A percentile compares a stretch with the other conserved stretches of the same genome.
phyloP scores from a whole-genome alignment of 2,113 vertebrate genomes.

The Cyphomyrus plagiostoma region DNA sequence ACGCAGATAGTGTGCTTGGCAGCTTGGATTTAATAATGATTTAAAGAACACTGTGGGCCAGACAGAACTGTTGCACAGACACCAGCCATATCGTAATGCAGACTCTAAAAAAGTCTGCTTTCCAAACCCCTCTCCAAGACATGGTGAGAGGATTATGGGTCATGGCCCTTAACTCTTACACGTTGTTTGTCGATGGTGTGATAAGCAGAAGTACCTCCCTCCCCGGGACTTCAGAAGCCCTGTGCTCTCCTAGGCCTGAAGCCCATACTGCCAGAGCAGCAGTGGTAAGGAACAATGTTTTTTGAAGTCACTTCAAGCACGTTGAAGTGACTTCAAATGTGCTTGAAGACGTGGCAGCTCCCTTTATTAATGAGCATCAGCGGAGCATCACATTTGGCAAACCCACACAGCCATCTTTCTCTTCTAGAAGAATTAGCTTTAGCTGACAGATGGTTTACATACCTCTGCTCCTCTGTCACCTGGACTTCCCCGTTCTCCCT shows the following conservation, averaged over 20 bases:
- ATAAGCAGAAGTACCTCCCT: background rate
- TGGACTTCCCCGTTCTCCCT: constrained; percentile 68
- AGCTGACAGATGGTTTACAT: constrained; percentile 21
- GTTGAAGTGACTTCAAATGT: background rate
- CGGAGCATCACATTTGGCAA: background rate
- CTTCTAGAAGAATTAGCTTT: background rate
- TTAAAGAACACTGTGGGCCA: background rate
- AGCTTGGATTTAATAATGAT: background rate
- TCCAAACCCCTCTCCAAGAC: background rate
- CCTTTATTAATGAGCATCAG: background rate
- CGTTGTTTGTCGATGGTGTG: background rate
- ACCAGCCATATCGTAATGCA: background rate
- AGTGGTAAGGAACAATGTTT: background rate
- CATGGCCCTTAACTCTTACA: background rate
- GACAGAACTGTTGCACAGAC: background rate
- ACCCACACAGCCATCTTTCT: background rate
- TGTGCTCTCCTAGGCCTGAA: background rate
- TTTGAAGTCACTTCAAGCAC: background rate
- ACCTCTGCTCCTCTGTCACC: constrained; percentile 70
- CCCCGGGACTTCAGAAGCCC: too few relatives aligned
- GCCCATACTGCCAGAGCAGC: background rate
- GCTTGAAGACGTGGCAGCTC: background rate
- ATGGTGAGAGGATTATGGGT: background rate
- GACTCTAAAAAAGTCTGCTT: background rate
- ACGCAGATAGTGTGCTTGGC: background rate